Base-by-base conservation (phyloP, 1,140 invertebrate genomes). In the Adoxophyes honmai region DNA sequence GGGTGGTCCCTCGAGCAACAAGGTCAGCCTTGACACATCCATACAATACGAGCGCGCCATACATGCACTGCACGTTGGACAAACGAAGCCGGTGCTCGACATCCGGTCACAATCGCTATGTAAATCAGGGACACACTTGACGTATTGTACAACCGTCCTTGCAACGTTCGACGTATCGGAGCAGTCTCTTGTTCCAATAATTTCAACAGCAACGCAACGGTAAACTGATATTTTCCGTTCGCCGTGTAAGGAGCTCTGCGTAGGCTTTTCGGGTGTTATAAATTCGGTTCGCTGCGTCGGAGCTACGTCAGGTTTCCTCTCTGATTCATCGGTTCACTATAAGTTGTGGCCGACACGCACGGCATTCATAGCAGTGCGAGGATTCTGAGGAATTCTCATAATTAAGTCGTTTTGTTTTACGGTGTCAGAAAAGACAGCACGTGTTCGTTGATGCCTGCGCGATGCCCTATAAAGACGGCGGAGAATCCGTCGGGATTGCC, bases 81-180 rank as follows among this genome's bases (percentile, higher is more conserved):
- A 68, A 62, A 66, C 59, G 56, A 53, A 66, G 72, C 64, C 70
- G 67, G 58, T 73, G 66, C 66, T 64, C 42, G 36, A 63, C 69
- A 75, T 81, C 80, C 80, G 74, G 74, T 65, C 73, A 66, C 64
- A 64, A 62, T 34, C 57, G 55, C 64, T 68, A 72, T 83, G 76
- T 73, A 72, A 81, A 81, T 82, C 59, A 64, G 62, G 56, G 60
- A 67, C 62, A 64, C 62, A 64, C 59, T 64, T 64, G 63, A 58
- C 66, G 58, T 34, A 52, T 48, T 57, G 67, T 75, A 65, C 64
- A 58, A 55, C 48, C 70, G 75, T 75, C 75, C 75, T 78, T 78
- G 75, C 64, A 63, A 73, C 60, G 52, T 34, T 67, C 55, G 34
- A 52, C 34, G 44, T 51, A 33, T 55, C 55, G 16, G 51, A 52